A percentile compares a stretch with the other conserved stretches of the same genome.
These are phyloP conservation scores for Daktulosphaira vitifoliae DNA, from an alignment of 1,140 invertebrate genomes.

Conservation along the genomic window DNA sequence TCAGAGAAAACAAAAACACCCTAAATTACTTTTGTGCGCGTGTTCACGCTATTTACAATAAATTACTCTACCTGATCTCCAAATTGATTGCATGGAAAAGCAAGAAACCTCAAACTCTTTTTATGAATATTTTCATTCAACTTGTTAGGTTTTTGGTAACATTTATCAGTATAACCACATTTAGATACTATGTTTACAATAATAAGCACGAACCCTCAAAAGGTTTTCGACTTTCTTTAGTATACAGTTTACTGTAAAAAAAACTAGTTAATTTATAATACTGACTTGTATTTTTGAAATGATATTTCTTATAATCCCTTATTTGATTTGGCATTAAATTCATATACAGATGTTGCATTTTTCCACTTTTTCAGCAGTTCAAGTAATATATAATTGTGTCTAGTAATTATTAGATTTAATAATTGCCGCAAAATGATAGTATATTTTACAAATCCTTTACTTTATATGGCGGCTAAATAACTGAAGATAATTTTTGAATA, in stretches of 20 bases:
- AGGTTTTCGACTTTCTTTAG: not conserved
- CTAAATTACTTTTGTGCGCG: too few species aligned
- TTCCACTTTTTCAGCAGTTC: too few species aligned
- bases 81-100: conserved; percentile 92
- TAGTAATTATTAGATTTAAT: too few species aligned
- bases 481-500: too few species aligned
- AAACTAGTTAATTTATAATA: not conserved
- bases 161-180: conserved; percentile 69
- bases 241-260: not conserved
- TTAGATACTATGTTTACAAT: conserved; percentile 82
- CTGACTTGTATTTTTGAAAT: conserved; percentile 58
- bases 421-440: too few species aligned
- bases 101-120: conserved; percentile 64
- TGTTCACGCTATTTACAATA: too few species aligned
- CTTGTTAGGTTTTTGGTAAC: conserved; percentile 67
- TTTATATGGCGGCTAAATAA: too few species aligned
- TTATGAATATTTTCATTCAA: conserved; percentile 63
- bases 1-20: too few species aligned
- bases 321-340: conserved; percentile 65
- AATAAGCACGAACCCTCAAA: conserved; percentile 55
- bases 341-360: conserved; percentile 59
- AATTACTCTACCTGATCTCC: conserved; percentile 48
- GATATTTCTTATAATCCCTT: conserved; percentile 61
- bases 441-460: too few species aligned
- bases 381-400: too few species aligned